These are phyloP conservation scores for Drosophila arizonae DNA, from an alignment of 1,140 invertebrate species.

Conservation along the genomic window DNA sequence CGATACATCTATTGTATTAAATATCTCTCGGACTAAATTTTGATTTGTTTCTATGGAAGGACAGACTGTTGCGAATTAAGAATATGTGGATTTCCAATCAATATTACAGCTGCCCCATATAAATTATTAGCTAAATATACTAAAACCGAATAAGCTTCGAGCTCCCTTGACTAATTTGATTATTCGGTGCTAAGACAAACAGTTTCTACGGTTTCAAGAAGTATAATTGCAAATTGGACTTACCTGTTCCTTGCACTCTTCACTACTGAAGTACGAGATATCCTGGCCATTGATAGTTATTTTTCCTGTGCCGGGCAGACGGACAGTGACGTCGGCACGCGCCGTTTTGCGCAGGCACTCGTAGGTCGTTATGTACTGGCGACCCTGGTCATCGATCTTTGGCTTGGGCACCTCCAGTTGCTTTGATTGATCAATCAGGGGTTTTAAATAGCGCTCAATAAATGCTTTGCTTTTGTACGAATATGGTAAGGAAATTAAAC, in stretches of 20 bases:
- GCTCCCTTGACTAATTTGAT: too few species aligned
- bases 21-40: background rate
- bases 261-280: slow-evolving; percentile 89
- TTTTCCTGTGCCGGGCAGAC: slow-evolving; percentile 90
- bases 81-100: too few species aligned
- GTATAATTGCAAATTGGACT: slow-evolving; percentile 59
- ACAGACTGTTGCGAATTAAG: too few species aligned
- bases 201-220: background rate
- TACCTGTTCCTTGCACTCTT: slow-evolving; percentile 90
- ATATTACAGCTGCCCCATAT: too few species aligned
- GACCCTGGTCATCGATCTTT: slow-evolving; percentile 87
- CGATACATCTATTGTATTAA: slow-evolving; percentile 52
- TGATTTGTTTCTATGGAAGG: too few species aligned
- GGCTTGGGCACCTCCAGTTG: slow-evolving; percentile 85
- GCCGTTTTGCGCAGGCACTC: slow-evolving; percentile 89
- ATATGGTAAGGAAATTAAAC: slow-evolving; percentile 89
- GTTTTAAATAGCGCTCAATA: slow-evolving; percentile 87
- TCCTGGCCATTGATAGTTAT: slow-evolving; percentile 91
- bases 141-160: too few species aligned
- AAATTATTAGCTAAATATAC: too few species aligned
- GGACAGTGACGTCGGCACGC: slow-evolving; percentile 87
- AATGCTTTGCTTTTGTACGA: slow-evolving; percentile 87
- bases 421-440: slow-evolving; percentile 84
- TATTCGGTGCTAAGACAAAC: too few species aligned
- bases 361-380: slow-evolving; percentile 87